Conservation (phyloP, 2,113 vertebrate species). For the Numenius arquata region DNA sequence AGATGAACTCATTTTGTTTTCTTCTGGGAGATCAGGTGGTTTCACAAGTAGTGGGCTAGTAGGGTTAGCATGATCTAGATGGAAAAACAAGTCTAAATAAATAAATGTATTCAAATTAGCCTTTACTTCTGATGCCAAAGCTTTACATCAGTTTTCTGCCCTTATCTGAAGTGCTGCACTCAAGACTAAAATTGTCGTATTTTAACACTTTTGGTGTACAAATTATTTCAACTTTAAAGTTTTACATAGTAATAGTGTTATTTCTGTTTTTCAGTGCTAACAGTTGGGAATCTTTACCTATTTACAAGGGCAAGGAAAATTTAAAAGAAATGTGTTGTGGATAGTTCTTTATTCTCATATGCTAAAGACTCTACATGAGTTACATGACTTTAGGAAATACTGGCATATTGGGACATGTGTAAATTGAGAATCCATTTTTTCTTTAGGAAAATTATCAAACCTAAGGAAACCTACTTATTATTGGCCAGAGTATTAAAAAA, state of each 20-base stretch:
- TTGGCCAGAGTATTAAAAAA: neutral
- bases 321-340: neutral
- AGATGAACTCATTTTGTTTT: slow-evolving; percentile 85
- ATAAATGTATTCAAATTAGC: neutral
- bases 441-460: neutral
- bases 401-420: neutral
- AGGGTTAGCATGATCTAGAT: slow-evolving; percentile 88
- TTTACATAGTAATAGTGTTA: neutral
- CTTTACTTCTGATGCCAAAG: neutral
- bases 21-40: slow-evolving; percentile 90
- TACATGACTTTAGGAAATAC: neutral
- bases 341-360: neutral
- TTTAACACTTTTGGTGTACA: neutral
- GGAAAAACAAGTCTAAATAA: slow-evolving; percentile 1
- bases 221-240: neutral
- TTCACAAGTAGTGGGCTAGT: slow-evolving; percentile 92
- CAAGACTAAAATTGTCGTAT: neutral
- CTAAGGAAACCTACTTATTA: neutral
- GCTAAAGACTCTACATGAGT: neutral
- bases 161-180: neutral
- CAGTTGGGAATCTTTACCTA: neutral
- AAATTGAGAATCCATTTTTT: neutral
- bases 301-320: neutral
- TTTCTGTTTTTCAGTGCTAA: neutral
- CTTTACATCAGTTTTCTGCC: neutral